Evolutionary conservation across 2,113 vertebrate species (phyloP).

Genomic region (Eulacestoma nigropectus): DNA sequence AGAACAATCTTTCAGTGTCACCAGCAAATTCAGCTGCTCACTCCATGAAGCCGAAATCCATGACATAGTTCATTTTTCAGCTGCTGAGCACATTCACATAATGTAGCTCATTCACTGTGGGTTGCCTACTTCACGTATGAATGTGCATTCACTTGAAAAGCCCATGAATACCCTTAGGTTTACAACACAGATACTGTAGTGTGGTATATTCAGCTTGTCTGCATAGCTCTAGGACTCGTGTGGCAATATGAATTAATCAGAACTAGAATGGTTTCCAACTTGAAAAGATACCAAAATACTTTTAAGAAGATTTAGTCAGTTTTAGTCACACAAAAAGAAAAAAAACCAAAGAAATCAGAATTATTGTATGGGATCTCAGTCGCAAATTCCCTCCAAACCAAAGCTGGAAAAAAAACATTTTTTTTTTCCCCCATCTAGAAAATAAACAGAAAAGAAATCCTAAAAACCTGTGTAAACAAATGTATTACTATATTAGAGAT

Average conservation of each 20-base stretch:
- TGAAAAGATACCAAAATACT: conserved; percentile 8
- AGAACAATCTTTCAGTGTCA: conserved; percentile 45
- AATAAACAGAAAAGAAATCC: background rate
- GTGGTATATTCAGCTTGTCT: conserved; percentile 25
- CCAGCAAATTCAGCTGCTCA: background rate
- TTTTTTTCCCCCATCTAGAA: background rate
- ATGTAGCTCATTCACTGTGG: conserved; percentile 49
- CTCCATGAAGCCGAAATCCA: conserved; percentile 41
- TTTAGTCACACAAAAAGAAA: background rate
- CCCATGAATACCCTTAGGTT: conserved; percentile 13
- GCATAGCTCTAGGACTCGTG: background rate
- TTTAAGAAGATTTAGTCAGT: background rate
- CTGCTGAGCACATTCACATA: conserved; percentile 59
- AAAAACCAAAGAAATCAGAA: background rate
- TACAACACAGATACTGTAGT: conserved; percentile 1
- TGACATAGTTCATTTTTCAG: conserved; percentile 54
- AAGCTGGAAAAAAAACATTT: background rate
- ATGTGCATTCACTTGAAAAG: conserved; percentile 58
- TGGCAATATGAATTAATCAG: conserved; percentile 15
- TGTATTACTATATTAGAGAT: background rate
- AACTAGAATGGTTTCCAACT: background rate
- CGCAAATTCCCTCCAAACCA: background rate
- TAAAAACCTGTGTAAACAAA: background rate
- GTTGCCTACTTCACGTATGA: conserved; percentile 51
- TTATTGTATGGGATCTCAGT: background rate